These are phyloP conservation scores for Arbacia lixula DNA, from an alignment of 53 echinoderm and acorn worm genomes.

Conservation along the genomic window DNA sequence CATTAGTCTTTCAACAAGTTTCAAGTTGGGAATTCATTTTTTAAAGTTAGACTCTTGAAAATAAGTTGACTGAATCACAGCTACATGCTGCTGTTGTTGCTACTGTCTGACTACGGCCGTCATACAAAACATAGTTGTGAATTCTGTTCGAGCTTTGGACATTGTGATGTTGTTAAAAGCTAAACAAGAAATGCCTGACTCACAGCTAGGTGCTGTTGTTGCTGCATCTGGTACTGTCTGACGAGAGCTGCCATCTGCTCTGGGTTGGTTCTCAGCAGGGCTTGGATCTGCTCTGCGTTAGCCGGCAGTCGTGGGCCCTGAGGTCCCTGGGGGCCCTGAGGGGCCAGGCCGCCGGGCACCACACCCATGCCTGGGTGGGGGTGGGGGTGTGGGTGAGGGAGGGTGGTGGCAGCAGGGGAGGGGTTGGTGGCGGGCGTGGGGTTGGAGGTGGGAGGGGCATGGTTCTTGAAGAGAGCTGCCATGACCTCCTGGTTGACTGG, in stretches of 20 bases:
- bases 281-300: constrained; percentile 38
- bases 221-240: constrained; percentile 64
- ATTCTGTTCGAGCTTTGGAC: no score
- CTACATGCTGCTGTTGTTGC: no score
- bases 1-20: no score
- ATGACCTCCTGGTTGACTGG: constrained; percentile 77
- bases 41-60: no score
- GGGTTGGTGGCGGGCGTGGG: constrained; percentile 41
- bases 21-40: no score
- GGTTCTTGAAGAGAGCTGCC: constrained; percentile 71
- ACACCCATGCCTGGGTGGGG: not conserved
- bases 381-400: constrained; percentile 40
- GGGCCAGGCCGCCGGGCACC: not conserved
- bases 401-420: constrained; percentile 31
- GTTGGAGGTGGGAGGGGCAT: constrained; percentile 58
- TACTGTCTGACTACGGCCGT: no score
- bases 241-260: constrained; percentile 41
- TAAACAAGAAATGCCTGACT: not conserved
- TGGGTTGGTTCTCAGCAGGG: constrained; percentile 37
- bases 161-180: no score
- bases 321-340: not conserved
- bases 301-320: constrained; percentile 13
- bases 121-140: no score
- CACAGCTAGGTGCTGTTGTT: constrained; percentile 64
- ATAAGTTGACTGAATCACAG: no score